Percentiles rank a stretch among this genome's conserved stretches.
phyloP scores from a whole-genome alignment of 2,888 invertebrate species.

The Aphrophora alni region DNA sequence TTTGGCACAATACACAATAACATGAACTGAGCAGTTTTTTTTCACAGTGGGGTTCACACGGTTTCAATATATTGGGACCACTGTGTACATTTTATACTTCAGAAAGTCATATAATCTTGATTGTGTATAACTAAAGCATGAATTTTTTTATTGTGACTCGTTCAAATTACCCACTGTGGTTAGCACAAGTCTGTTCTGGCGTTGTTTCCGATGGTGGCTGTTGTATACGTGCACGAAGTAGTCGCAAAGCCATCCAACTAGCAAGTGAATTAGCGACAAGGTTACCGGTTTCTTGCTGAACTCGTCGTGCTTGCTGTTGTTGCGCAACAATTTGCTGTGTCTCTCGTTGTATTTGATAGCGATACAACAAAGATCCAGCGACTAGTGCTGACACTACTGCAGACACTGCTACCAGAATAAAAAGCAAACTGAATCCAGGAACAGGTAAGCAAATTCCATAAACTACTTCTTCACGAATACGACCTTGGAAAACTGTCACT shows the following conservation, averaged over 20 bases:
- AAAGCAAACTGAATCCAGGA: slow-evolving; percentile 86
- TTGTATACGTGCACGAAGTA: slow-evolving; percentile 61
- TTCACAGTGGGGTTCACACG: slow-evolving; percentile 36
- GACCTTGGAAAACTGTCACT: slow-evolving; percentile 86
- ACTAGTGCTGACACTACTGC: slow-evolving; percentile 87
- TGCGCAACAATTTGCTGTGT: slow-evolving; percentile 55
- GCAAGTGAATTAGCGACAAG: slow-evolving; percentile 68
- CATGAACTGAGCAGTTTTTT: slow-evolving; percentile 43
- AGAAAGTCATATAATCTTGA: background rate
- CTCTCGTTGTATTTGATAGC: slow-evolving; percentile 78
- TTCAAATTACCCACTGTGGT: slow-evolving; percentile 50
- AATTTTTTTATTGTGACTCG: background rate
- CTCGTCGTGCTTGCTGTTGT: slow-evolving; percentile 56
- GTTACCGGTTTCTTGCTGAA: slow-evolving; percentile 59
- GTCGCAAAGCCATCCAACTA: slow-evolving; percentile 75
- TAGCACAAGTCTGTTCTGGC: slow-evolving; percentile 44
- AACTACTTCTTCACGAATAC: slow-evolving; percentile 82
- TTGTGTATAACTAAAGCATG: background rate
- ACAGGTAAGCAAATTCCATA: slow-evolving; percentile 92
- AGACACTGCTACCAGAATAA: slow-evolving; percentile 85
- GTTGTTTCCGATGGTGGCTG: slow-evolving; percentile 44
- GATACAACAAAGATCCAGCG: slow-evolving; percentile 81
- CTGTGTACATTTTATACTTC: background rate
- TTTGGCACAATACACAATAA: slow-evolving; percentile 50
- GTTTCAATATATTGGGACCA: background rate